Conservation (phyloP, 2,113 vertebrate species). For the Ictalurus punctatus region DNA sequence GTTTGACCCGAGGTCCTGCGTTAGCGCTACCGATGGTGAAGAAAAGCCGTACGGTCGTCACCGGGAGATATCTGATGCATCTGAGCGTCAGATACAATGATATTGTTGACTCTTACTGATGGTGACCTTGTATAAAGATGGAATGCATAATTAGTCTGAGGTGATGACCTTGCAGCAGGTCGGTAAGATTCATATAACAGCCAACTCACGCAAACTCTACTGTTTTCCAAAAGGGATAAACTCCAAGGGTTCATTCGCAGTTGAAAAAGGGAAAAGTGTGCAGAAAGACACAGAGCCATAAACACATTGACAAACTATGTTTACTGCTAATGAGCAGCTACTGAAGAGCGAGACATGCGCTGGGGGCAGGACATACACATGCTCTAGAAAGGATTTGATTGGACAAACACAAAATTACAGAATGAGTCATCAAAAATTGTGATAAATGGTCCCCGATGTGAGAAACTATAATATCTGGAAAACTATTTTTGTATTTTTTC, state of each 20-base stretch:
- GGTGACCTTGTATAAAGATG: neutral
- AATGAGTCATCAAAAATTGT: no score
- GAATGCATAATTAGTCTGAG: neutral
- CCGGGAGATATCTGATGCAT: neutral
- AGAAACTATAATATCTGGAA: neutral
- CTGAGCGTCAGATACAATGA: neutral
- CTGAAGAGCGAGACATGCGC: neutral
- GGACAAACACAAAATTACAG: neutral
- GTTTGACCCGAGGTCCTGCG: neutral
- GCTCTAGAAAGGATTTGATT: neutral
- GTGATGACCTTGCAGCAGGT: neutral
- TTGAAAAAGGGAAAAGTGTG: neutral
- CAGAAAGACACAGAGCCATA: neutral
- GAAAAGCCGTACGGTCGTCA: neutral
- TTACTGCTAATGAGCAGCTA: neutral
- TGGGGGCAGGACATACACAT: neutral
- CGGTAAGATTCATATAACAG: neutral
- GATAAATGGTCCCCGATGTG: neutral
- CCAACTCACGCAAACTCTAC: neutral
- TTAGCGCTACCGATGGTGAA: neutral
- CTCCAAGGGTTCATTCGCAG: neutral
- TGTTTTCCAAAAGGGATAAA: no score
- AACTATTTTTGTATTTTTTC: neutral
- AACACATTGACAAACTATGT: neutral
- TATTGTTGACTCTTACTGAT: neutral